A percentile compares a stretch with the other conserved stretches of the same genome.
Evolutionary conservation across 2,888 invertebrate species (phyloP).

Genomic region (Eupithecia subumbrata): DNA sequence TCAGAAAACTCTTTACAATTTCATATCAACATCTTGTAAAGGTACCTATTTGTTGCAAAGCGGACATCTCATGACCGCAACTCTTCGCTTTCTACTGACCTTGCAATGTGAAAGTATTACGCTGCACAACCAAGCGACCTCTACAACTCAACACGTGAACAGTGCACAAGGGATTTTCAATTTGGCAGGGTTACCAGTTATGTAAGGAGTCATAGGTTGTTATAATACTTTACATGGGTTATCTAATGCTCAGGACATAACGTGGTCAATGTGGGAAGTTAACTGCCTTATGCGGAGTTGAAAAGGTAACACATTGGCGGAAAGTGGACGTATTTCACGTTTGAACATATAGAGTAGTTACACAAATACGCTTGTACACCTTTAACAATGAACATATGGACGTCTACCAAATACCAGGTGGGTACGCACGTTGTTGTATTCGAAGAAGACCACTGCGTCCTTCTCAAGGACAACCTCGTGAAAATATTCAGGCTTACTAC

Average conservation of each 20-base stretch:
- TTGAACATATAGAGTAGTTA: background rate
- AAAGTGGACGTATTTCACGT: constrained; percentile 1
- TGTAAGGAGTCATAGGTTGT: constrained; percentile 33
- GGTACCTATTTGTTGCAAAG: constrained; percentile 22
- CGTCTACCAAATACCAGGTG: background rate
- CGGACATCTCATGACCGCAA: constrained; percentile 35
- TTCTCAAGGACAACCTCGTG: background rate
- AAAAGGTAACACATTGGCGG: background rate
- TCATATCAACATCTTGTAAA: constrained; percentile 7
- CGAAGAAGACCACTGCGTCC: background rate
- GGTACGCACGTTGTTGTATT: background rate
- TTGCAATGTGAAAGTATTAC: constrained; percentile 46
- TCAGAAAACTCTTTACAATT: background rate
- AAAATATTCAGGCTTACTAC: too few species aligned
- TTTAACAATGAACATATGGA: background rate
- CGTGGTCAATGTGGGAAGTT: constrained; percentile 19
- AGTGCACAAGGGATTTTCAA: constrained; percentile 5
- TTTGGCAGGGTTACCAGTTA: constrained; percentile 29
- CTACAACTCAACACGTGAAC: constrained; percentile 16
- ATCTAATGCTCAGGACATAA: constrained; percentile 28
- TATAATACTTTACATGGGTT: constrained; percentile 28
- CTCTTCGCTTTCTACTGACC: constrained; percentile 49
- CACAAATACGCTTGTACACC: background rate
- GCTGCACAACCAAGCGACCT: constrained; percentile 27
- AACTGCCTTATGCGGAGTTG: constrained; percentile 8